Evolutionary conservation across 2,113 vertebrate genomes (phyloP), one percentile per base, ranked within the genome.

Genomic region (Porphyrio hochstetteri): DNA sequence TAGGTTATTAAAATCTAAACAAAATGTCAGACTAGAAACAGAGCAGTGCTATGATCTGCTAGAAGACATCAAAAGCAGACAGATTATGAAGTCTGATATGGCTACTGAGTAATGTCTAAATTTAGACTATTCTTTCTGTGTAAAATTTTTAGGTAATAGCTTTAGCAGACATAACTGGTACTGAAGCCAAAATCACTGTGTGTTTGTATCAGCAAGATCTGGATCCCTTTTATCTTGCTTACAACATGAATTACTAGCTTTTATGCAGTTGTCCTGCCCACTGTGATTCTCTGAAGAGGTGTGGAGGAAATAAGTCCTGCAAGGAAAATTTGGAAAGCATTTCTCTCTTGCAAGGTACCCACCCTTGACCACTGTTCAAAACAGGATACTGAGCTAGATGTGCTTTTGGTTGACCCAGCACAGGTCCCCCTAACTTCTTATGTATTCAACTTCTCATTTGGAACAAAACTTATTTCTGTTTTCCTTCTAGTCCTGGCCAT

Each of bases 1-100:
- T 84, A 68, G 35, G 42, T 89, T 96, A 92, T 76, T 75, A 82
- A 95, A 95, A 90, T 53, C 27, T 84, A 94, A 94, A 83, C 57
- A 76, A 90, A 84, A n/a, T 53, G 65, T 86, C 72, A 89, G 83
- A 86, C 86, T 82, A 83, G 60, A 95, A 95, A 87, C 31, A 93
- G 33, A 89, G 56, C 52, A 74, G 50, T 77, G 36, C 53, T 89
- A 12, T 59, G 77, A 84, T 67, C 90, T 96, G 53, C 70, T 71
- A 69, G 68, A 68, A 92, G 61, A 79, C 53, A 84, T 59, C 29
- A 86, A 75, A 92, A 88, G 79, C 3, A 72, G 85, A 78, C n/a
- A 90, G 79, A 88, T 95, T 42, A 38, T 76, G 50, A 93, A 90
- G 71, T 33, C 71, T 95, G 91, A 86, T 90, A 86, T 1, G 4